Conservation (phyloP, 2,113 vertebrate genomes). For the Pseudolaguvia tuberculata region DNA sequence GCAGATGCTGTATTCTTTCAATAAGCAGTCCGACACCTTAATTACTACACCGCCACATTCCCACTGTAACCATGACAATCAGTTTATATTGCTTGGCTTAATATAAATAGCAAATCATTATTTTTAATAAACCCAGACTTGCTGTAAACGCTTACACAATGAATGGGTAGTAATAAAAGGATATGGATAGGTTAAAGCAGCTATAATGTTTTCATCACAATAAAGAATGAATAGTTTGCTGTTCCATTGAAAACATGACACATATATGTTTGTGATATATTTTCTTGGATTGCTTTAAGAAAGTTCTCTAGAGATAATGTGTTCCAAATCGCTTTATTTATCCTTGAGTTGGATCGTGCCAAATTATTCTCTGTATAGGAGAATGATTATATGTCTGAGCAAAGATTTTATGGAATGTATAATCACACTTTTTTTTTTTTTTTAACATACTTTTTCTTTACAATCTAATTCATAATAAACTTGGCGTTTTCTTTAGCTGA, state of each 20-base stretch:
- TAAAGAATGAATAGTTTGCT: neutral
- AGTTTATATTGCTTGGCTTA: no score
- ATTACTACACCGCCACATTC: no score
- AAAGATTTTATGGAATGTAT: neutral
- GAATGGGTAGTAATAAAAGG: neutral
- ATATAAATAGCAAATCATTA: no score
- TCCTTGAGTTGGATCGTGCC: neutral
- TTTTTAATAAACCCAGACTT: no score
- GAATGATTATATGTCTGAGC: neutral
- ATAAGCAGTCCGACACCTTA: no score
- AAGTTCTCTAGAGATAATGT: neutral
- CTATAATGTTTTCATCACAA: neutral
- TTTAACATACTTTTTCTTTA: no score
- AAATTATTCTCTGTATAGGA: neutral
- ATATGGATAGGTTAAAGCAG: no score
- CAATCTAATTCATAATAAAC: no score
- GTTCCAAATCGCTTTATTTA: neutral
- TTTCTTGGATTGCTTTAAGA: neutral
- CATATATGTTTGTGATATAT: neutral
- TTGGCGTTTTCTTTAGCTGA: slow-evolving; percentile 69
- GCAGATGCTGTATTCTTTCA: no score
- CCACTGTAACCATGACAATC: no score
- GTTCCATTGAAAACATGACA: neutral
- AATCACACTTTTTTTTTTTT: no score
- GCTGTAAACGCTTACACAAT: neutral